phyloP scores from a whole-genome alignment of 2,797 vertebrate genomes.

The Falco naumanni region DNA sequence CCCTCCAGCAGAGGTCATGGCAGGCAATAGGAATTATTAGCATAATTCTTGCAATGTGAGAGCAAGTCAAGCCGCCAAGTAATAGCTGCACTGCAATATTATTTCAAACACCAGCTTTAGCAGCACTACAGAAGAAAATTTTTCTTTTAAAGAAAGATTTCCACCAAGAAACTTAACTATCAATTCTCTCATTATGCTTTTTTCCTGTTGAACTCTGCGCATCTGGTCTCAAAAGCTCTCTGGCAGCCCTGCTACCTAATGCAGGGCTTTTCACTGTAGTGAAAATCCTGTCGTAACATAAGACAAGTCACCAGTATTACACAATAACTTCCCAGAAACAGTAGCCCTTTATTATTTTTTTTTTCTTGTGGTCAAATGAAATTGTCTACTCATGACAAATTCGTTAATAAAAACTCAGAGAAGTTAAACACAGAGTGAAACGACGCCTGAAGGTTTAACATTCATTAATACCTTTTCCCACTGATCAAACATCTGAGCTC shows the following conservation, averaged over 20 bases:
- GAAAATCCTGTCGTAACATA: not conserved
- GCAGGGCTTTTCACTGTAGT: not conserved
- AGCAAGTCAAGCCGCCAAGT: slow-evolving; percentile 7
- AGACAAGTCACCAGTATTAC: not conserved
- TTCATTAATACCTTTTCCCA: not conserved
- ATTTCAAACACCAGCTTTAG: not conserved
- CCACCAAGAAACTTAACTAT: not conserved
- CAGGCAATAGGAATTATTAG: slow-evolving; percentile 52
- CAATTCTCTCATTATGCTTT: not conserved
- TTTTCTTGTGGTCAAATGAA: not conserved
- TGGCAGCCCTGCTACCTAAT: not conserved
- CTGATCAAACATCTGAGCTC: not conserved
- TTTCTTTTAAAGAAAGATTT: not conserved
- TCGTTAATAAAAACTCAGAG: not conserved
- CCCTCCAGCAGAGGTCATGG: slow-evolving; percentile 47
- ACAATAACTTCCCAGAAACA: not conserved
- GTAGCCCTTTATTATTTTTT: not conserved
- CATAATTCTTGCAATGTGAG: not conserved
- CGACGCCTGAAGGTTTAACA: not conserved
- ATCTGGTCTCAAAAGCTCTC: not conserved
- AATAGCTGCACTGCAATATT: not conserved
- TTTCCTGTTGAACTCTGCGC: not conserved
- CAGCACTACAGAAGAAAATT: not conserved
- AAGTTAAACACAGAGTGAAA: not conserved
- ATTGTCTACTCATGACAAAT: not conserved